These are phyloP conservation scores for Saguinus imperator DNA, from an alignment of 2,113 vertebrate species.

Conservation along the genomic window DNA sequence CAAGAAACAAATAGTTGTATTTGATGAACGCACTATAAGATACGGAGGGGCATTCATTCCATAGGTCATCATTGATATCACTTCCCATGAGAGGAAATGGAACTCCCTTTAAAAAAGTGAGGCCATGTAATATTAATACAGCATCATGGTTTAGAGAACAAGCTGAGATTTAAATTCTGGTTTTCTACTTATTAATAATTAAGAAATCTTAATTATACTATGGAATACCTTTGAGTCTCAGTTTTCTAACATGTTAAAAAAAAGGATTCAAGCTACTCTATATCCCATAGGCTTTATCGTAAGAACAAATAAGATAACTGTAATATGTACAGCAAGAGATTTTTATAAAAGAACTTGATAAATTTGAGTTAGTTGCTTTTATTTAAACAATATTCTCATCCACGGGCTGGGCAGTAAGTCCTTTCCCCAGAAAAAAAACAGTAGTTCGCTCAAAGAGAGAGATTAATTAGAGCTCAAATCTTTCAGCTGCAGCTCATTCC, in stretches of 20 bases:
- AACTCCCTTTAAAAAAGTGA: background rate
- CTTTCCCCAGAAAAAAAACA: background rate
- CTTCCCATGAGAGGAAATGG: background rate
- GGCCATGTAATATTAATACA: background rate
- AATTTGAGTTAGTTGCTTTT: background rate
- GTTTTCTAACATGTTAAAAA: background rate
- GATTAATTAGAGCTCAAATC: background rate
- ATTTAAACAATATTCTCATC: background rate
- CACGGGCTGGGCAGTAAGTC: background rate
- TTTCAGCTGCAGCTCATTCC: fast-evolving
- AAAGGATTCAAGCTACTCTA: background rate
- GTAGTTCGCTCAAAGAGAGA: background rate
- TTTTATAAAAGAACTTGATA: background rate
- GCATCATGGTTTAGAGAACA: background rate
- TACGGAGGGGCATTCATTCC: fast-evolving
- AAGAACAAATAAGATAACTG: background rate
- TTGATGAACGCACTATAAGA: background rate
- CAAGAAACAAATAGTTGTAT: background rate
- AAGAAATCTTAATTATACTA: background rate
- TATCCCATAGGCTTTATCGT: background rate
- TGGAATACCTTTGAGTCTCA: background rate
- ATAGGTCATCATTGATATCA: fast-evolving
- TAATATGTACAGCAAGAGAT: background rate
- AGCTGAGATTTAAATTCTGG: background rate
- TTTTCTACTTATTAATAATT: background rate